Evolutionary conservation across 2,888 invertebrate species (phyloP).

Genomic region (Molorchus minor): DNA sequence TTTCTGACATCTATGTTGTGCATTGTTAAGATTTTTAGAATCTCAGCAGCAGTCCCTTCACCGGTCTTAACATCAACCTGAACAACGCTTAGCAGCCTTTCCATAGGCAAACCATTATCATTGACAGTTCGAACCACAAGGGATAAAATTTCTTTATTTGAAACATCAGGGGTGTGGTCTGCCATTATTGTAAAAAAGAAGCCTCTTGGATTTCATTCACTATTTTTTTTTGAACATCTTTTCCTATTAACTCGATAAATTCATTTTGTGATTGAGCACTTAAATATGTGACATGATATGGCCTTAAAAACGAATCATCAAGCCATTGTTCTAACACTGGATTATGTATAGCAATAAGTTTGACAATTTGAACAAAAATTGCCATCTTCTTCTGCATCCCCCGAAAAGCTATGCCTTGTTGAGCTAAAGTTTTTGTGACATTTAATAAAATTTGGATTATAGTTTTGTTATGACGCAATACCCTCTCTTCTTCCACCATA

Average conservation of each 20-base stretch:
- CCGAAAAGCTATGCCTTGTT: too few relatives aligned
- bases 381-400: too few relatives aligned
- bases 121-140: constrained; percentile 10
- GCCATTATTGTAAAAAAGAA: constrained; percentile 5
- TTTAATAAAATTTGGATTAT: constrained; percentile 17
- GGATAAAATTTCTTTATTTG: constrained; percentile 16
- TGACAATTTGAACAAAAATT: too few relatives aligned
- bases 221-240: too few relatives aligned
- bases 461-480: too few relatives aligned
- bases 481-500: too few relatives aligned
- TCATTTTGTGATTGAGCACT: constrained; percentile 18
- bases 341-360: too few relatives aligned
- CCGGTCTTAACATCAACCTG: not conserved
- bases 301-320: not conserved
- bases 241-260: constrained; percentile 10
- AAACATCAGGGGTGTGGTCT: constrained; percentile 15
- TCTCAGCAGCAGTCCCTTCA: not conserved
- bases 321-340: constrained; percentile 14
- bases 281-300: constrained; percentile 18
- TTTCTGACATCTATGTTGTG: not conserved
- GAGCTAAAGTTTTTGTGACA: constrained; percentile 4
- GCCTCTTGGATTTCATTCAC: constrained; percentile 1
- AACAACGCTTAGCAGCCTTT: not conserved
- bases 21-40: not conserved
- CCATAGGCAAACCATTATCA: not conserved